Conservation (phyloP, 1,140 invertebrate genomes). For the Zeugodacus cucurbitae region DNA sequence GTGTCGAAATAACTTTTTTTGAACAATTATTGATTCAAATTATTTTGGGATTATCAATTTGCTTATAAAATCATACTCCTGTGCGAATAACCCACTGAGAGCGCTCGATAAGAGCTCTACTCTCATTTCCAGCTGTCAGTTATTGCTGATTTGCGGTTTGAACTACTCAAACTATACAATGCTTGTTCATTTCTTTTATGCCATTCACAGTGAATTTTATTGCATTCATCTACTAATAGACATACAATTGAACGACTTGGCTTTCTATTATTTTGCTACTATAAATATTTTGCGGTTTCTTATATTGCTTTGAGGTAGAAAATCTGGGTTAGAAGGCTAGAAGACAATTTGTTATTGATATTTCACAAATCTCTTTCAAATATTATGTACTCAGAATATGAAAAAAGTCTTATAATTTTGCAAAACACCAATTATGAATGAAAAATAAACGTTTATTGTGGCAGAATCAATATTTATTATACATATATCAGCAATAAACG, state of each 20-base stretch:
- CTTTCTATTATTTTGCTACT: not conserved
- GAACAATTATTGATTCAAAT: no score
- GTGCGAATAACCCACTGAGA: not conserved
- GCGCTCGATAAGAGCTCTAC: not conserved
- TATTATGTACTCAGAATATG: no score
- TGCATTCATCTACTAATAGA: not conserved
- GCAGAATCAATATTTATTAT: not conserved
- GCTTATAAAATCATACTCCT: no score
- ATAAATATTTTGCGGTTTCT: not conserved
- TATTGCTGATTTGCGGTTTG: not conserved
- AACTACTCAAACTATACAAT: not conserved
- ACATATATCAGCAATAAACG: not conserved
- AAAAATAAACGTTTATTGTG: not conserved
- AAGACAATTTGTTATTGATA: no score
- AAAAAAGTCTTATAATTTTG: no score
- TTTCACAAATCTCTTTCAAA: no score
- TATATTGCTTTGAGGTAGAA: no score
- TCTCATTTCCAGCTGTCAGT: not conserved
- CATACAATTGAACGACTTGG: not conserved
- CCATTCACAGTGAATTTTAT: not conserved
- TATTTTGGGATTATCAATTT: no score
- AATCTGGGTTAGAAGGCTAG: not conserved
- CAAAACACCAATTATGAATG: no score
- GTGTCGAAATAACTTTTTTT: no score
- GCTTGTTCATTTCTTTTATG: no score